These are phyloP conservation scores for Chrysolina oricalcia DNA, from an alignment of 2,888 invertebrate species.

Conservation along the genomic window DNA sequence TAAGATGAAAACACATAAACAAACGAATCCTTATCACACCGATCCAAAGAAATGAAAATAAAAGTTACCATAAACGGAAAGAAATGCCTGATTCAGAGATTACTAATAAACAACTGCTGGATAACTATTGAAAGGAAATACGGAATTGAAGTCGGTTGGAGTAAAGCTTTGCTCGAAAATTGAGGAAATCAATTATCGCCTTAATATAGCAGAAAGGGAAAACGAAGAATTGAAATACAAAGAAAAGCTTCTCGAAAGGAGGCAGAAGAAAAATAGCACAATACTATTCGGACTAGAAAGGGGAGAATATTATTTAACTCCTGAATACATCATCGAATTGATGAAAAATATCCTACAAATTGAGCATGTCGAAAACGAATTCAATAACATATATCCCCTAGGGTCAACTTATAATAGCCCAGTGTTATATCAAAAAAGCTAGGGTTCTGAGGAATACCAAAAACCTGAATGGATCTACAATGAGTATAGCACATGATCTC, in stretches of 20 bases:
- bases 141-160: slow-evolving; percentile 8
- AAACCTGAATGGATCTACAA: not conserved
- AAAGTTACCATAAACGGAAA: not conserved
- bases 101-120: not conserved
- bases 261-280: slow-evolving; percentile 7
- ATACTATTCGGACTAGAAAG: slow-evolving; percentile 15
- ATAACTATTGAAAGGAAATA: not conserved
- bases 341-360: slow-evolving; percentile 6
- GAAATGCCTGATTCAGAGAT: not conserved
- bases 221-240: slow-evolving; percentile 14
- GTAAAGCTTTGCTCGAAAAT: slow-evolving; percentile 14
- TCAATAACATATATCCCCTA: slow-evolving; percentile 6
- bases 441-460: slow-evolving; percentile 1
- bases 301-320: slow-evolving; percentile 8
- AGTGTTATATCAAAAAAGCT: slow-evolving; percentile 4
- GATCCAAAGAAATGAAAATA: not conserved
- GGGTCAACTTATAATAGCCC: slow-evolving; percentile 14
- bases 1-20: too few species aligned
- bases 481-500: slow-evolving; percentile 24
- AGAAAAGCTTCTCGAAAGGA: not conserved
- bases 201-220: slow-evolving; percentile 2
- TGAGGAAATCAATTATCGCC: not conserved
- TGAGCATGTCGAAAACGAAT: slow-evolving; percentile 3
- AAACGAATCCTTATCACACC: not conserved
- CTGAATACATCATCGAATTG: not conserved